Conservation (phyloP, 2,113 vertebrate species). For the Barbus barbus region DNA sequence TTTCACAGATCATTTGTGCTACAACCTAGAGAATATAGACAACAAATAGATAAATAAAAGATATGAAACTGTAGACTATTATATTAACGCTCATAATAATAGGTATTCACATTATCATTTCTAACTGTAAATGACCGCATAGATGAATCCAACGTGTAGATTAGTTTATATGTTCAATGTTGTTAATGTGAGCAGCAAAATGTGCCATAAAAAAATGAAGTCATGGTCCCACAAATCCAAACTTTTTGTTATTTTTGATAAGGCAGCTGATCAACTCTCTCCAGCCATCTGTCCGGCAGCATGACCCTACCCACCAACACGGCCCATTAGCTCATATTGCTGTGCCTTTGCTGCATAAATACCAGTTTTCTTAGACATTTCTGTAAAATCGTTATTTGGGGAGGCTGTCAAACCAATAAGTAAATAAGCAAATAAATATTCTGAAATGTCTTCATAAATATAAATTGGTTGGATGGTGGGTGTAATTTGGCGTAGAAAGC, state of each 20-base stretch:
- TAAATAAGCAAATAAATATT: slow-evolving; percentile 26
- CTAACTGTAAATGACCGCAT: no score
- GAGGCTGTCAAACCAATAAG: background rate
- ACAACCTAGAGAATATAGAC: no score
- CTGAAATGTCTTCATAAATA: slow-evolving; percentile 6
- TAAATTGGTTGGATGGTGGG: slow-evolving; percentile 4
- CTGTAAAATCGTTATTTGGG: background rate
- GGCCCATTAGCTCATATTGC: slow-evolving; percentile 5
- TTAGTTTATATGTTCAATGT: background rate
- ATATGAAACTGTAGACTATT: no score
- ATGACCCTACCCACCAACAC: background rate
- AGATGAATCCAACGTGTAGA: background rate
- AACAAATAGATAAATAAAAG: no score
- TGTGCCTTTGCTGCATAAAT: slow-evolving; percentile 15
- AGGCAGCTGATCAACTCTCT: background rate
- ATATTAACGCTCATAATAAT: no score
- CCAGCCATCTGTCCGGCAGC: slow-evolving; percentile 6
- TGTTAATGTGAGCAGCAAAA: background rate
- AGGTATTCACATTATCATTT: no score
- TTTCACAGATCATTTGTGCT: no score
- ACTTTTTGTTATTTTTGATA: slow-evolving; percentile 13
- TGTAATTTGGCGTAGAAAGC: slow-evolving; percentile 32
- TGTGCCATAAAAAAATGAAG: background rate
- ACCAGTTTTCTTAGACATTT: background rate
- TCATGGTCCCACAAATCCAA: background rate